Evolutionary conservation across 1,140 invertebrate genomes (phyloP), one percentile per base, ranked within the genome.

Genomic region (Temnothorax curvispinosus): DNA sequence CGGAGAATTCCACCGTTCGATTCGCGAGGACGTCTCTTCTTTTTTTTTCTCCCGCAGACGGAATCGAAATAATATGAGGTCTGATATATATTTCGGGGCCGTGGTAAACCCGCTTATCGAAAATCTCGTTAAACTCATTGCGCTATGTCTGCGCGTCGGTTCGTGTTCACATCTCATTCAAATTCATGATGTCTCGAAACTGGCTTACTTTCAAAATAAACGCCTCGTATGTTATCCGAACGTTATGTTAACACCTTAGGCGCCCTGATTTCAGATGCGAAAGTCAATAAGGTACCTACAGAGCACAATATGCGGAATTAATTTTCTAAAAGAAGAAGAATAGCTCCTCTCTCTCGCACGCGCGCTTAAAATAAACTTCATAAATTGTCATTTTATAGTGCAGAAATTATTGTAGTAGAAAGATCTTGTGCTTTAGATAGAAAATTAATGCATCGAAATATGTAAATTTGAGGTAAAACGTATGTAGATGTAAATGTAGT

Each of bases 111-210:
- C 50, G 21, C 52, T 50, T 75, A 27, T 84, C 41, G 47, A 8
- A 50, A 60, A 60, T 74, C 41, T 60, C 47, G 54, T 60, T 47
- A 82, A 58, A 58, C 52, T 72, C 52, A 32, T 38, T 8, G n/a
- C 13, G 32, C 13, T 11, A 32, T 54, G 71, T 84, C n/a, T 32
- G 8, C 52, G 6, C 38, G 15, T 27, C 2, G 54, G 35, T n/a
- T 54, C 38, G 4, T 67, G 47, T 27, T 67, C 77, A 38, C 44
- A 35, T 84, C 80, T 74, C 52, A 74, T 74, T 82, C 69, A 69
- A 74, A 74, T 74, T 82, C 67, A 82, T 74, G 54, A 74, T 84
- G 27, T 84, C 47, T 44, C 80, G 41, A 60, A 84, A 74, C 54
- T 74, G 41, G 32, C 27, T 84, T 84, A 74, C 69, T 74, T 27